Evolutionary conservation across 2,113 vertebrate species (phyloP).

Genomic region (Tetrax tetrax): DNA sequence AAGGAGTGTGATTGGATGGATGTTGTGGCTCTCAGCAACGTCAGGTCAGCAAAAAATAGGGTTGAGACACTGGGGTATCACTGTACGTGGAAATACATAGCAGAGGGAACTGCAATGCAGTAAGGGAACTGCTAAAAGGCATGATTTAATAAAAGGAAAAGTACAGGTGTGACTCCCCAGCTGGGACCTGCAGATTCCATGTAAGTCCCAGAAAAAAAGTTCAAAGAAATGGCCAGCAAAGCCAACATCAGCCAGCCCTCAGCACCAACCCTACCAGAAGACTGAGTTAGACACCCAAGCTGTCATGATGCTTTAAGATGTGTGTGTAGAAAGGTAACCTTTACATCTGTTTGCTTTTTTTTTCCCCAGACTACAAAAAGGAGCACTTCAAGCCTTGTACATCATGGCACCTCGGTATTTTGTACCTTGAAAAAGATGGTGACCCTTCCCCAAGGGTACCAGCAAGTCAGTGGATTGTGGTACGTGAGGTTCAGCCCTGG

Average conservation of each 20-base stretch:
- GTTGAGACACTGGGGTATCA: background rate
- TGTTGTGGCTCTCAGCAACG: background rate
- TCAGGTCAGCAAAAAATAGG: background rate
- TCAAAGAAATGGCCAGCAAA: background rate
- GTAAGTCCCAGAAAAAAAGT: background rate
- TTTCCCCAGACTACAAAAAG: background rate
- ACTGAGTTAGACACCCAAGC: background rate
- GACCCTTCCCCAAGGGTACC: background rate
- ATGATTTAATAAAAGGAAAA: background rate
- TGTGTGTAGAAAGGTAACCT: background rate
- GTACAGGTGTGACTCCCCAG: background rate
- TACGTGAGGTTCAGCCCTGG: background rate
- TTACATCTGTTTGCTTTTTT: background rate
- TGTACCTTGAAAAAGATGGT: background rate
- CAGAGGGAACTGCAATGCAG: background rate
- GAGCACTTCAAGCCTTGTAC: background rate
- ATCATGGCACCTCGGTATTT: background rate
- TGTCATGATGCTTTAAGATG: background rate
- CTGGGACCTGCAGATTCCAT: background rate
- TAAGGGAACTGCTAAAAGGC: background rate
- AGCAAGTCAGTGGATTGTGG: background rate
- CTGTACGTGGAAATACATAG: rapidly evolving
- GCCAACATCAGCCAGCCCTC: background rate
- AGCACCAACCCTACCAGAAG: background rate
- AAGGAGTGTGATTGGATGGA: background rate